A percentile compares a stretch with the other conserved stretches of the same genome.
These are phyloP conservation scores for Polypterus senegalus DNA, from an alignment of 2,113 vertebrate genomes.

Conservation along the genomic window DNA sequence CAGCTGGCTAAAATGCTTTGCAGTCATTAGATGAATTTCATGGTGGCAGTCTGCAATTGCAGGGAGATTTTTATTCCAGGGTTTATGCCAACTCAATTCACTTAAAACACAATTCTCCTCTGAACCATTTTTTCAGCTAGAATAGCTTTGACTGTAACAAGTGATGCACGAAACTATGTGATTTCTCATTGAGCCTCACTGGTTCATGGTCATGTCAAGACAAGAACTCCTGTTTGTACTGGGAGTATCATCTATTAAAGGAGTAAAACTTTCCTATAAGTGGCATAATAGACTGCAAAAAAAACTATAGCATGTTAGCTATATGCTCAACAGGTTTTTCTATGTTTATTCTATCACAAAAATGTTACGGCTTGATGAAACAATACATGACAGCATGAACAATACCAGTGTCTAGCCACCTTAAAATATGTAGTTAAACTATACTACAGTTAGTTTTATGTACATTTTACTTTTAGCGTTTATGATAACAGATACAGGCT, in stretches of 20 bases:
- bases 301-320: no score
- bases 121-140: neutral
- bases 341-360: no score
- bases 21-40: conserved; percentile 2
- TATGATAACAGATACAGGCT: no score
- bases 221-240: neutral
- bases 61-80: neutral
- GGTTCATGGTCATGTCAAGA: conserved; percentile 5
- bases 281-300: no score
- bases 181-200: conserved; percentile 1
- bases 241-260: neutral
- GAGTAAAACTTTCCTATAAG: neutral
- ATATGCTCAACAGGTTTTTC: no score
- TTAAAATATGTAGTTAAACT: no score
- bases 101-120: neutral
- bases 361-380: no score
- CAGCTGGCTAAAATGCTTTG: neutral
- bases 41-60: neutral
- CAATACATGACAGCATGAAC: no score
- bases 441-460: no score
- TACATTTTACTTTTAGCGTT: no score
- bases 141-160: neutral
- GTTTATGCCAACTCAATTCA: conserved; percentile 3
- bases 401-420: no score
- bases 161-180: conserved; percentile 4